phyloP scores from a whole-genome alignment of 2,888 invertebrate species.

The Agrilus biguttatus region DNA sequence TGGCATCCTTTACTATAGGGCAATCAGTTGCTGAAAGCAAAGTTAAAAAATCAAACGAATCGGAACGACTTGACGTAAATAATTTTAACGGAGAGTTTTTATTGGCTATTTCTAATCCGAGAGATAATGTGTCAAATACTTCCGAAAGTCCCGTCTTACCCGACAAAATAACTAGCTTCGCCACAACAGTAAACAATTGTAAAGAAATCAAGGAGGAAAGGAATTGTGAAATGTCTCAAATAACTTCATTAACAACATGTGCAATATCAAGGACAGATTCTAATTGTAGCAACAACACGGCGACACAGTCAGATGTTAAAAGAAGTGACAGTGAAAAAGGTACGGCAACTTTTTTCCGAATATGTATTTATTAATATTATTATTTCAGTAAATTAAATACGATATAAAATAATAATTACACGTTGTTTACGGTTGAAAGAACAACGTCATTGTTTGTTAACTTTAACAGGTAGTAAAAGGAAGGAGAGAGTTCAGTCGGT shows the following conservation, averaged over 20 bases:
- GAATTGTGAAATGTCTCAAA: neutral
- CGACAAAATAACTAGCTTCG: conserved; percentile 2
- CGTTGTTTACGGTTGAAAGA: too few species aligned
- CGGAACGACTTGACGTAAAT: conserved; percentile 13
- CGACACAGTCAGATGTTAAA: too few species aligned
- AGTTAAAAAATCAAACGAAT: conserved; percentile 28
- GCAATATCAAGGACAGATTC: neutral
- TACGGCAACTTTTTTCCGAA: too few species aligned
- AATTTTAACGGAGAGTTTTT: conserved; percentile 23
- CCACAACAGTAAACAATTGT: conserved; percentile 19
- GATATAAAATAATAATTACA: too few species aligned
- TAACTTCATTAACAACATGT: neutral
- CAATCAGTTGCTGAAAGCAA: conserved; percentile 28
- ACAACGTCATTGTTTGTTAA: neutral
- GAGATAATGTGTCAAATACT: conserved; percentile 15
- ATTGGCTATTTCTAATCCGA: conserved; percentile 26
- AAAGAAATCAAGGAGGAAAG: neutral
- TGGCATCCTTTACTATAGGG: conserved; percentile 25
- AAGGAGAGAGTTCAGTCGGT: conserved; percentile 27
- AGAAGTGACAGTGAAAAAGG: too few species aligned
- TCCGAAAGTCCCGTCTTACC: conserved; percentile 6
- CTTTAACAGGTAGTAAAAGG: conserved; percentile 13
- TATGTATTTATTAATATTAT: neutral
- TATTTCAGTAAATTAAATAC: neutral
- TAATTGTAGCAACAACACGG: too few species aligned